Evolutionary conservation across 2,113 vertebrate genomes (phyloP).

Genomic region (Hydrolagus affinis): DNA sequence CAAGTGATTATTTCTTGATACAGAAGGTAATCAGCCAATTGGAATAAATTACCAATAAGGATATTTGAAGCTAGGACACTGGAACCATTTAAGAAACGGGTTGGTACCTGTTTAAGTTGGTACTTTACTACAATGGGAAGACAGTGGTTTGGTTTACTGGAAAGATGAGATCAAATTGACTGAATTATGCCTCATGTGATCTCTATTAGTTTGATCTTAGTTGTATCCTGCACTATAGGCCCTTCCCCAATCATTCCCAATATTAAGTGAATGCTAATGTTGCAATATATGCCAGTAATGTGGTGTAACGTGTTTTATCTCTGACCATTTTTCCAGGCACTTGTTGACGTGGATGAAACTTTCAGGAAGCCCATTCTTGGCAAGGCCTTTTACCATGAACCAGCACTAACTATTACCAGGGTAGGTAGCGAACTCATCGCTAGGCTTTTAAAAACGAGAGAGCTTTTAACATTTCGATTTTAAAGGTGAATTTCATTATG

Average conservation of each 20-base stretch:
- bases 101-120: too few relatives aligned
- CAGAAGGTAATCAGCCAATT: too few relatives aligned
- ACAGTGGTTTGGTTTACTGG: too few relatives aligned
- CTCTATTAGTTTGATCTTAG: neutral
- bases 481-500: too few relatives aligned
- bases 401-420: constrained; percentile 76
- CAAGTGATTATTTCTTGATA: too few relatives aligned
- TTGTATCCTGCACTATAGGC: neutral
- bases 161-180: too few relatives aligned
- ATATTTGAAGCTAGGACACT: too few relatives aligned
- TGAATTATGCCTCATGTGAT: neutral
- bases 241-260: neutral
- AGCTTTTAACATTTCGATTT: neutral
- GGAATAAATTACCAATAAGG: too few relatives aligned
- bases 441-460: neutral
- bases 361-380: constrained; percentile 87
- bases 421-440: constrained; percentile 48
- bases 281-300: neutral
- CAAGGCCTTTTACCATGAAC: constrained; percentile 80
- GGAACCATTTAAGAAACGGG: too few relatives aligned
- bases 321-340: constrained; percentile 60
- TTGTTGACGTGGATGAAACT: constrained; percentile 94
- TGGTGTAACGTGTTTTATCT: neutral
- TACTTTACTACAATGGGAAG: too few relatives aligned
- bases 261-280: neutral